phyloP scores from a whole-genome alignment of 2,888 invertebrate genomes.

The Trichogramma dendrolimi region DNA sequence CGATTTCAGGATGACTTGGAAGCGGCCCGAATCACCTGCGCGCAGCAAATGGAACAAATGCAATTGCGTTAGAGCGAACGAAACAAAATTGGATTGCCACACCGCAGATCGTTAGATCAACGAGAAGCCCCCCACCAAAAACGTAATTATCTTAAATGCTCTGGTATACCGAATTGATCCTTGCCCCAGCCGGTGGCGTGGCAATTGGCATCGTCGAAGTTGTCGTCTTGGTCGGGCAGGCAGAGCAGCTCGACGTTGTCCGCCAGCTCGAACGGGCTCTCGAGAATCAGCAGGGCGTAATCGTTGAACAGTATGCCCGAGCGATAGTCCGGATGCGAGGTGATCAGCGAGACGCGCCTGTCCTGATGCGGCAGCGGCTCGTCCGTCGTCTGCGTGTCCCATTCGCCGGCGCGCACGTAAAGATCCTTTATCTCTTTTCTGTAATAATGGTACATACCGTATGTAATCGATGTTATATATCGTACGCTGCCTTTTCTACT shows the following conservation, averaged over 20 bases:
- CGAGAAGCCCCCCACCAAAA: neutral
- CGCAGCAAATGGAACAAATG: neutral
- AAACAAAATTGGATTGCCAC: conserved; percentile 5
- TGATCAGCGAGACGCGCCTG: conserved; percentile 8
- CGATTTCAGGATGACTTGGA: conserved; percentile 21
- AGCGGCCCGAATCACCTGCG: conserved; percentile 17
- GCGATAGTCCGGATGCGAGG: conserved; percentile 13
- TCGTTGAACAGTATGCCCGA: conserved; percentile 9
- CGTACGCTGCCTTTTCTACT: too few relatives aligned
- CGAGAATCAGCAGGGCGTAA: conserved; percentile 21
- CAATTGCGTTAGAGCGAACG: neutral
- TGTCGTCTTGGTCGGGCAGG: conserved; percentile 35
- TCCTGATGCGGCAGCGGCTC: conserved; percentile 24
- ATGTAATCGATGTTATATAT: too few relatives aligned
- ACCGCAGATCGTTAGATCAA: neutral
- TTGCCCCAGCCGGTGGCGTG: conserved; percentile 27
- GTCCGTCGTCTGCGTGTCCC: conserved; percentile 22
- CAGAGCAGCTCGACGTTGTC: conserved; percentile 33
- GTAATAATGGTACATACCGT: too few relatives aligned
- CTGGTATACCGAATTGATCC: conserved; percentile 16
- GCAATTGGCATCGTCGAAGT: conserved; percentile 9
- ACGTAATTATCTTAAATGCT: too few relatives aligned
- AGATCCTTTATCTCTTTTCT: neutral
- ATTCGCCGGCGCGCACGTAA: conserved; percentile 24
- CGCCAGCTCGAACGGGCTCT: conserved; percentile 12